A percentile compares a stretch with the other conserved stretches of the same genome.
These are phyloP conservation scores for Meandrusa payeni DNA, from an alignment of 2,888 invertebrate species.

Conservation along the genomic window DNA sequence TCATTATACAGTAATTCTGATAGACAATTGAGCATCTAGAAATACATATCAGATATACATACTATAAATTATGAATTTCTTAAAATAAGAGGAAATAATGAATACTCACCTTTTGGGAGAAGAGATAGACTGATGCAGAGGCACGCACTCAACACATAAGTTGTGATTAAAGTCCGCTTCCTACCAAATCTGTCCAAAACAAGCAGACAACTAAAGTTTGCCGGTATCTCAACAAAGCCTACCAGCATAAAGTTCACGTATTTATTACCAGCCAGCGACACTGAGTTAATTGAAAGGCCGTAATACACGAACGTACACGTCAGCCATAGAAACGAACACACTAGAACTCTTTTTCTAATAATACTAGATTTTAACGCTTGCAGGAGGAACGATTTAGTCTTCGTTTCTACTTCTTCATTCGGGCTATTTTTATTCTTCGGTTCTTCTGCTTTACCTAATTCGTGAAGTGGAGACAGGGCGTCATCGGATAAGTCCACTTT, in stretches of 20 bases:
- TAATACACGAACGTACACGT: conserved; percentile 91
- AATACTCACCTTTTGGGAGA: conserved; percentile 74
- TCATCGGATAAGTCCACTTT: conserved; percentile 69
- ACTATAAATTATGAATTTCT: too few relatives aligned
- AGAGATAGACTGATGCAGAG: conserved; percentile 83
- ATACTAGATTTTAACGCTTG: conserved; percentile 78
- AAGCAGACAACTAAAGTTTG: conserved; percentile 82
- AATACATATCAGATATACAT: too few relatives aligned
- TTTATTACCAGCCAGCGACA: conserved; percentile 86
- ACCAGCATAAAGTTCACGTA: conserved; percentile 88
- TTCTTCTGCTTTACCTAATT: conserved; percentile 40
- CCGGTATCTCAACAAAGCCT: conserved; percentile 86
- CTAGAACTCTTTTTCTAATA: conserved; percentile 78
- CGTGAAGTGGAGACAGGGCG: conserved; percentile 56
- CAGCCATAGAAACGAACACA: conserved; percentile 88
- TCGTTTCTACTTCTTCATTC: conserved; percentile 27
- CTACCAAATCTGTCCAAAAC: conserved; percentile 84
- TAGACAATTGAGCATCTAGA: too few relatives aligned
- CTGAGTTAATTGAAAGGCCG: conserved; percentile 89
- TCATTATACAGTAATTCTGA: too few relatives aligned
- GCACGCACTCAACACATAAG: conserved; percentile 83
- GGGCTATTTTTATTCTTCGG: too few relatives aligned
- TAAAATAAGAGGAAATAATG: too few relatives aligned
- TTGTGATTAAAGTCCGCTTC: conserved; percentile 81
- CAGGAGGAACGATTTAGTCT: conserved; percentile 43